Percentiles rank a stretch among this genome's conserved stretches.
Conservation (phyloP, 2,888 invertebrate species). For the Melikaiella ostensackeni region DNA sequence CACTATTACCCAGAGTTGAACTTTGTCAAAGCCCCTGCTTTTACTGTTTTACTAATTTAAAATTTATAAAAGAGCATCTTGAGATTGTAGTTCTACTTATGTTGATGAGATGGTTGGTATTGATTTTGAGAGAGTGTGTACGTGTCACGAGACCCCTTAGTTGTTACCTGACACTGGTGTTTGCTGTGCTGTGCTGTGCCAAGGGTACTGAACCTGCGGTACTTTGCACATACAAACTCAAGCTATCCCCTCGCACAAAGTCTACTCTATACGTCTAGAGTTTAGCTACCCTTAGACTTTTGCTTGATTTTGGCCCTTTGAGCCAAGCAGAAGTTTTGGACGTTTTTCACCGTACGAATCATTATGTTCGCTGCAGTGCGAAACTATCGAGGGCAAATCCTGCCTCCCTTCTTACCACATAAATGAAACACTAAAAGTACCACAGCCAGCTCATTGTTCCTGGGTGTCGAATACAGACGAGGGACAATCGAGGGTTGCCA, state of each 20-base stretch:
- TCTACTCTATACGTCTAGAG: not conserved
- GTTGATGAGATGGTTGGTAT: conserved; percentile 16
- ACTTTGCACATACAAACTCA: conserved; percentile 9
- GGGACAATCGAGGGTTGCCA: conserved; percentile 11
- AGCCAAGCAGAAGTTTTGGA: not conserved
- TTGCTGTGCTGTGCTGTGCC: conserved; percentile 16
- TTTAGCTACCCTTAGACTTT: not conserved
- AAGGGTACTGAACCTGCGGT: conserved; percentile 27
- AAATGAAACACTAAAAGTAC: conserved; percentile 27
- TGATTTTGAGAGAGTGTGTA: conserved; percentile 49
- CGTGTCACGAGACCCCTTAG: conserved; percentile 46
- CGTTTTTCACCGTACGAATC: not conserved
- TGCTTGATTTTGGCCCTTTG: not conserved
- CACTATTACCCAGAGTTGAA: no score
- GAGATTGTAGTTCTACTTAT: not conserved
- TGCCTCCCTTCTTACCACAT: conserved; percentile 25
- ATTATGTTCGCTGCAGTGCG: conserved; percentile 12
- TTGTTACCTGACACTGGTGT: conserved; percentile 52
- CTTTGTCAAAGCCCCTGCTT: no score
- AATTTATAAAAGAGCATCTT: not conserved
- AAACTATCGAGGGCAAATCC: conserved; percentile 16
- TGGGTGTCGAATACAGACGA: conserved; percentile 19
- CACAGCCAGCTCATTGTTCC: conserved; percentile 35
- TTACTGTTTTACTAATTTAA: no score
- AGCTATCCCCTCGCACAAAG: conserved; percentile 1